Percentiles rank a stretch among this genome's conserved stretches.
phyloP scores from a whole-genome alignment of 1,140 invertebrate species.

The Glossosoma conforme region DNA sequence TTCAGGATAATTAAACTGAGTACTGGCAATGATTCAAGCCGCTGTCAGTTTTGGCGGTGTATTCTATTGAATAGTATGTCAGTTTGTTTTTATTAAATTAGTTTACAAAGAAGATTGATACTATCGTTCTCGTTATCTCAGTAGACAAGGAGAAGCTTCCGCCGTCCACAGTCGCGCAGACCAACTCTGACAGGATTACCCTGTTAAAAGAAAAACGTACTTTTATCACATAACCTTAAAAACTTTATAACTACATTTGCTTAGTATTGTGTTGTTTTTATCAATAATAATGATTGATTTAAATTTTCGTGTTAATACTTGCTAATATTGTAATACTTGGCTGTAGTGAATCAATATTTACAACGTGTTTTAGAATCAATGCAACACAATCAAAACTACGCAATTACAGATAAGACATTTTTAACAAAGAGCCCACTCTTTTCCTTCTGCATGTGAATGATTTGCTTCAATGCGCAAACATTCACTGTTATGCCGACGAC shows the following conservation, averaged over 20 bases:
- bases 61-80: too few species aligned
- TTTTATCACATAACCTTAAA: constrained; percentile 16
- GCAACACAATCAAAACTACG: too few species aligned
- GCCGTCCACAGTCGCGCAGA: constrained; percentile 74
- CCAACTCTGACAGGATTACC: constrained; percentile 76
- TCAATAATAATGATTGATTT: constrained; percentile 4
- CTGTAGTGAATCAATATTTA: not conserved
- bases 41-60: too few species aligned
- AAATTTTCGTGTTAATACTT: constrained; percentile 29
- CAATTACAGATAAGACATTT: too few species aligned
- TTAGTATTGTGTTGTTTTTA: not conserved
- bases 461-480: too few species aligned
- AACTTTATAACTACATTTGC: constrained; percentile 37
- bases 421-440: too few species aligned
- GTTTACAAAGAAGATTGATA: constrained; percentile 18
- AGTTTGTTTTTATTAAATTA: constrained; percentile 5
- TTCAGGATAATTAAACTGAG: too few species aligned
- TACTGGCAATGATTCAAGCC: too few species aligned
- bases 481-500: too few species aligned
- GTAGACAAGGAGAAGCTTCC: constrained; percentile 55
- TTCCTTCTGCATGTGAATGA: too few species aligned
- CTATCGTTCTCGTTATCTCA: constrained; percentile 1
- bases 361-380: too few species aligned
- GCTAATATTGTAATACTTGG: constrained; percentile 34
- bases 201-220: constrained; percentile 52